These are phyloP conservation scores for Catocala sponsa DNA, from an alignment of 2,888 invertebrate species.

Conservation along the genomic window DNA sequence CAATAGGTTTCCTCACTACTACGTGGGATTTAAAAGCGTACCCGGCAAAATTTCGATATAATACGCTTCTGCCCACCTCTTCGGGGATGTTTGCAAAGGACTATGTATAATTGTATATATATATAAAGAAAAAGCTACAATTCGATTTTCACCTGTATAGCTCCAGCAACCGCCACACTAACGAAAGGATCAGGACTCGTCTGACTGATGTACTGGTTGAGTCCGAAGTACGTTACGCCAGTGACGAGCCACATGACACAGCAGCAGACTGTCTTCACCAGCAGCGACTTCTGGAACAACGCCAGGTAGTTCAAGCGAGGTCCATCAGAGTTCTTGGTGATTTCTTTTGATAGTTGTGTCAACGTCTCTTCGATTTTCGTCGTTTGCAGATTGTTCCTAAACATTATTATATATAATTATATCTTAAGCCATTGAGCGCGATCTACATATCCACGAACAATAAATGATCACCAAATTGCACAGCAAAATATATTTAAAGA, in stretches of 20 bases:
- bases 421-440: too few relatives aligned
- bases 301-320: conserved; percentile 87
- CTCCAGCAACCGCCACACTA: conserved; percentile 91
- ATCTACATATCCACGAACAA: too few relatives aligned
- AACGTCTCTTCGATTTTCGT: conserved; percentile 80
- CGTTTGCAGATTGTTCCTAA: conserved; percentile 84
- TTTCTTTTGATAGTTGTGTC: conserved; percentile 66
- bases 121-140: too few relatives aligned
- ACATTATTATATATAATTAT: too few relatives aligned
- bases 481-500: too few relatives aligned
- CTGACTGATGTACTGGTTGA: conserved; percentile 94
- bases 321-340: conserved; percentile 53
- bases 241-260: conserved; percentile 93
- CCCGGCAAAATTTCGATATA: too few relatives aligned
- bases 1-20: too few relatives aligned
- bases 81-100: too few relatives aligned
- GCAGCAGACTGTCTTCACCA: conserved; percentile 90
- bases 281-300: conserved; percentile 89
- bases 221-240: conserved; percentile 94
- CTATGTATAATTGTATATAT: too few relatives aligned
- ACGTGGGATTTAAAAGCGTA: too few relatives aligned
- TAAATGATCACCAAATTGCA: too few relatives aligned
- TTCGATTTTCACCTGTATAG: conserved; percentile 67
- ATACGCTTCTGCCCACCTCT: too few relatives aligned
- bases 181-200: conserved; percentile 93